Conservation (phyloP, 1,140 invertebrate species). For the Eurosta solidaginis region DNA sequence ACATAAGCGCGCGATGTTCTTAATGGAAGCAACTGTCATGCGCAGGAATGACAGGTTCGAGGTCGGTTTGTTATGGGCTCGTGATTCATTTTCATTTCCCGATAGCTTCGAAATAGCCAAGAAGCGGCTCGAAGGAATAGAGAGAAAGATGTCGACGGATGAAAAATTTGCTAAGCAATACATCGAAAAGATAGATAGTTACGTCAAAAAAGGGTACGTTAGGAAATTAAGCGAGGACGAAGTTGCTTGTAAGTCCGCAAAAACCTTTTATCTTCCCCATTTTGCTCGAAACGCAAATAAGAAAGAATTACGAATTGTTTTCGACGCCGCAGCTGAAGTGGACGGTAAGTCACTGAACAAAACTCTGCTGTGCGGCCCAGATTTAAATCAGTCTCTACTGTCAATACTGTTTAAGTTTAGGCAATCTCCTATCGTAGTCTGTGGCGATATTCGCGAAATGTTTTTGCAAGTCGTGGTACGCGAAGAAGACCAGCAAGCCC, state of each 20-base stretch:
- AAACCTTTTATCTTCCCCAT: slow-evolving; percentile 45
- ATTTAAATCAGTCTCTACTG: slow-evolving; percentile 17
- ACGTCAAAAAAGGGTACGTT: slow-evolving; percentile 35
- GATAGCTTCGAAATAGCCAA: too few relatives aligned
- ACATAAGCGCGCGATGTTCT: neutral
- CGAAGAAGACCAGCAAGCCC: slow-evolving; percentile 22
- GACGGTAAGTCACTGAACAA: too few relatives aligned
- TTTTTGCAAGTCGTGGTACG: slow-evolving; percentile 26
- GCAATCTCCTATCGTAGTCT: neutral
- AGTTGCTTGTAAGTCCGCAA: neutral
- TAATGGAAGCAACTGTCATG: neutral
- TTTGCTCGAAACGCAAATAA: slow-evolving; percentile 45
- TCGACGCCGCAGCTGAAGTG: too few relatives aligned
- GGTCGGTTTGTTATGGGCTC: slow-evolving; percentile 43
- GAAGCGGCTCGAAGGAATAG: slow-evolving; percentile 34
- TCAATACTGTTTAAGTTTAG: slow-evolving; percentile 28
- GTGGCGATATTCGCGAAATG: slow-evolving; percentile 31
- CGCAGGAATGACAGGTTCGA: slow-evolving; percentile 35
- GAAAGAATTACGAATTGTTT: neutral
- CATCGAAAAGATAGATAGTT: slow-evolving; percentile 34
- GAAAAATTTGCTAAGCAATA: slow-evolving; percentile 24
- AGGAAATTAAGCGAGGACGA: slow-evolving; percentile 26
- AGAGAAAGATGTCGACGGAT: slow-evolving; percentile 33
- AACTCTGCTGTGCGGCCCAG: slow-evolving; percentile 19
- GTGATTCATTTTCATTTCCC: slow-evolving; percentile 6